A percentile compares a stretch with the other conserved stretches of the same genome.
These are phyloP conservation scores for Octodonta nipae DNA, from an alignment of 2,888 invertebrate species.

Conservation along the genomic window DNA sequence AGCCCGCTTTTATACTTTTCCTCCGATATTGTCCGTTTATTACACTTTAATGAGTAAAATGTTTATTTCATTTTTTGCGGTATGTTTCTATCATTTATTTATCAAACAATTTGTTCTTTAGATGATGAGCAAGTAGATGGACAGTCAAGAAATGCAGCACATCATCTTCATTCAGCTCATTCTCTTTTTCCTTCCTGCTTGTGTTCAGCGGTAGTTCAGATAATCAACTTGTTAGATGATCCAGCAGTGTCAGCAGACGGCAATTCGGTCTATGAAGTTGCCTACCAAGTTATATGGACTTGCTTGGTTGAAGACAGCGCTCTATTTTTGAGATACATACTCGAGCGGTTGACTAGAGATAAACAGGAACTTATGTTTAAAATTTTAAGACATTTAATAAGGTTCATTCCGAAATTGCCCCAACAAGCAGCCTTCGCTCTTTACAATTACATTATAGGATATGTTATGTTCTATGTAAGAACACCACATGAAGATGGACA, in stretches of 20 bases:
- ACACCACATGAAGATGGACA: slow-evolving; percentile 93
- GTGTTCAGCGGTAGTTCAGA: slow-evolving; percentile 89
- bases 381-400: slow-evolving; percentile 75
- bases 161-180: slow-evolving; percentile 82
- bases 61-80: too few relatives aligned
- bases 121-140: slow-evolving; percentile 44
- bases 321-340: slow-evolving; percentile 78
- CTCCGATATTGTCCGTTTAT: too few relatives aligned
- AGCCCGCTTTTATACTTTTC: too few relatives aligned
- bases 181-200: slow-evolving; percentile 93
- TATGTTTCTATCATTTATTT: too few relatives aligned
- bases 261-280: slow-evolving; percentile 90
- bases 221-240: slow-evolving; percentile 88
- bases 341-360: slow-evolving; percentile 87
- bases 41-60: too few relatives aligned
- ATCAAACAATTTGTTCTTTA: too few relatives aligned
- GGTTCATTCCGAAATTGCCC: slow-evolving; percentile 84
- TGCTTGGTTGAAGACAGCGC: slow-evolving; percentile 83
- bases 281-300: slow-evolving; percentile 94
- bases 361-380: slow-evolving; percentile 92
- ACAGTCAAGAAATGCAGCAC: slow-evolving; percentile 58
- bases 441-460: slow-evolving; percentile 97
- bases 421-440: slow-evolving; percentile 95
- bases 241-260: slow-evolving; percentile 90
- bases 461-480: slow-evolving; percentile 97